Base-by-base conservation (phyloP, 2,888 invertebrate species). In the Ariolimax columbianus region DNA sequence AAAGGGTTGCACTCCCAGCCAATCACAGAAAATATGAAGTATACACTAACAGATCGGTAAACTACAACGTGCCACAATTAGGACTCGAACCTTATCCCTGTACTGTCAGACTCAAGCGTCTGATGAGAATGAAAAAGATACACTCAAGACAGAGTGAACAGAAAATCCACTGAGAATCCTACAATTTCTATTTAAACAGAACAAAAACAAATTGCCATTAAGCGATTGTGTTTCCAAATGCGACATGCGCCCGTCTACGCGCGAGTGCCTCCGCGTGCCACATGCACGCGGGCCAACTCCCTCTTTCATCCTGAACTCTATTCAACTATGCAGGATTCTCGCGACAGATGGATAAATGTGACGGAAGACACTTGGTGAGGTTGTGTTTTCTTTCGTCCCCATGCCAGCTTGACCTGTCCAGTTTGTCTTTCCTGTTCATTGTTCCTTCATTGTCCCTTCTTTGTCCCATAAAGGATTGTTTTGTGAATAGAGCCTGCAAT, bases 281-380 rank as follows among this genome's bases (percentile, higher is more conserved):
- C 77, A 40, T 30, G 77, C 38, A 40, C 40, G n/a, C 38, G 26
- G 17, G 55, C 19, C 33, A 26, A 33, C 33, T 23, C 77, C 36
- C 40, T 36, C 77, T 38, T 4, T 38, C 59, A 30, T 17, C 26
- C 40, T 40, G 40, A 11, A 38, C n/a, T 78, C 78, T n/a, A 38
- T 59, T 78, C 78, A 36, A 9, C 78, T 55, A 38, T 40, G 30
- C 38, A 11, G 9, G 4, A 1, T 43, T 40, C 19, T 36, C 30
- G 72, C 70, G 81, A 81, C 81, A 81, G 81, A 81, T 81, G 81
- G 81, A 81, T 81, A 81, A 81, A 81, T 70, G 72, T 81, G 81
- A 81, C 72, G 51, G 81, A 72, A 81, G 72, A 81, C 81, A 72
- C 11, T 72, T 40, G 23, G 0, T 7, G 51, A 55, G 33, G 72